phyloP scores from a whole-genome alignment of 2,113 vertebrate species.

The Columba livia region DNA sequence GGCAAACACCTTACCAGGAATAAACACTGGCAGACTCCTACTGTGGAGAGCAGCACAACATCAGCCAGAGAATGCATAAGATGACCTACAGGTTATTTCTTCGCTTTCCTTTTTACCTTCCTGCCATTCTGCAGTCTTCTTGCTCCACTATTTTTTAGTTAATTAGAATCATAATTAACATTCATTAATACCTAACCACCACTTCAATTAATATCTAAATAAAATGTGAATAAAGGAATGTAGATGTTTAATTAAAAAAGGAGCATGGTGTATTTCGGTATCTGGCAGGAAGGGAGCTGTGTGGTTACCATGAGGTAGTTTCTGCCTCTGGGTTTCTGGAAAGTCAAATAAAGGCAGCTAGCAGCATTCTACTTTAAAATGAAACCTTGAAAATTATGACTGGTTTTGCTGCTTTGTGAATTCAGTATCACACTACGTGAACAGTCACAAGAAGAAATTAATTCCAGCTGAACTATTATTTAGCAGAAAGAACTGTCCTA shows the following conservation, averaged over 20 bases:
- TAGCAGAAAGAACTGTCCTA: background rate
- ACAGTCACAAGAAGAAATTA: background rate
- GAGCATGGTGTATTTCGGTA: background rate
- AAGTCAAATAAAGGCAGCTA: background rate
- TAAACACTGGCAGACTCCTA: background rate
- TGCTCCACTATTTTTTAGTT: background rate
- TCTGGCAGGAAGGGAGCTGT: background rate
- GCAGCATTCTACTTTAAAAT: background rate
- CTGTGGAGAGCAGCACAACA: background rate
- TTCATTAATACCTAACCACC: background rate
- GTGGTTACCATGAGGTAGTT: background rate
- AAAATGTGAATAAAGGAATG: background rate
- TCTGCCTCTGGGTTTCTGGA: constrained; percentile 5
- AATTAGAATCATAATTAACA: background rate
- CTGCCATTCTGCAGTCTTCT: background rate
- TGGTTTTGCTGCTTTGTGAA: background rate
- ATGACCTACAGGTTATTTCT: background rate
- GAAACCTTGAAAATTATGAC: background rate
- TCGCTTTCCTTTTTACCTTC: background rate
- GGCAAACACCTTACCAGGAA: background rate
- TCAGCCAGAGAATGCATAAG: background rate
- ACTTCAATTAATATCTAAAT: background rate
- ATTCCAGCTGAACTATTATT: background rate
- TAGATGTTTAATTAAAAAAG: background rate
- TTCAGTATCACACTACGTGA: background rate